These are phyloP conservation scores for Vulpes vulpes DNA, from an alignment of 2,113 vertebrate species.

Conservation along the genomic window DNA sequence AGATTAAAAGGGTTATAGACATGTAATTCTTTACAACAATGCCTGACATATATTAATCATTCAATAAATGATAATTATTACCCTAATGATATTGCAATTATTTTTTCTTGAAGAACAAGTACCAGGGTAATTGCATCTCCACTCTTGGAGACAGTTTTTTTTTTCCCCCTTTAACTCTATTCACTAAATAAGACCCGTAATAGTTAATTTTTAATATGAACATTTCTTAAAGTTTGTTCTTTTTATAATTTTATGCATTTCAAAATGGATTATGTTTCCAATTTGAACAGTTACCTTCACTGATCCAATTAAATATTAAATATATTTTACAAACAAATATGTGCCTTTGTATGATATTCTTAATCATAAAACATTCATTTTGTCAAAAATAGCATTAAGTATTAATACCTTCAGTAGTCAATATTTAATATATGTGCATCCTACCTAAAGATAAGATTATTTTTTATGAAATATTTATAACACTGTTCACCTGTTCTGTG, in stretches of 20 bases:
- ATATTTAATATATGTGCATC: slow-evolving; percentile 76
- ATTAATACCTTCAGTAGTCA: slow-evolving; percentile 71
- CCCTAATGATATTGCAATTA: background rate
- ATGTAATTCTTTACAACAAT: background rate
- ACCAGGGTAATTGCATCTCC: background rate
- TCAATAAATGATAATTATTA: background rate
- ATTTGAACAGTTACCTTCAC: slow-evolving; percentile 49
- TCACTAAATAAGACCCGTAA: background rate
- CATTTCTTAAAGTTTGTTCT: background rate
- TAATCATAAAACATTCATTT: slow-evolving; percentile 69
- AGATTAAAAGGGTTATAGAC: background rate
- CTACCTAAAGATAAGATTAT: slow-evolving; percentile 71
- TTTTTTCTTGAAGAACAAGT: background rate
- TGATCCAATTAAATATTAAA: slow-evolving; percentile 45
- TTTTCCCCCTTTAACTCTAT: background rate
- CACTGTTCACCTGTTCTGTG: slow-evolving; percentile 8
- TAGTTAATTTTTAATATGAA: background rate
- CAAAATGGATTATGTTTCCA: slow-evolving; percentile 29
- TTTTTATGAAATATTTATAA: slow-evolving; percentile 73
- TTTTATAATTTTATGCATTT: slow-evolving; percentile 43
- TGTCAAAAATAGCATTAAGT: slow-evolving; percentile 58
- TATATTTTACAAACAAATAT: background rate
- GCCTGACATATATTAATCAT: background rate
- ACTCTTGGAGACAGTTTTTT: background rate
- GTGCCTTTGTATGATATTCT: slow-evolving; percentile 42